Percentiles rank a stretch among this genome's conserved stretches.
phyloP scores from a whole-genome alignment of 2,113 vertebrate genomes.

The Machaerirhynchus nigripectus region DNA sequence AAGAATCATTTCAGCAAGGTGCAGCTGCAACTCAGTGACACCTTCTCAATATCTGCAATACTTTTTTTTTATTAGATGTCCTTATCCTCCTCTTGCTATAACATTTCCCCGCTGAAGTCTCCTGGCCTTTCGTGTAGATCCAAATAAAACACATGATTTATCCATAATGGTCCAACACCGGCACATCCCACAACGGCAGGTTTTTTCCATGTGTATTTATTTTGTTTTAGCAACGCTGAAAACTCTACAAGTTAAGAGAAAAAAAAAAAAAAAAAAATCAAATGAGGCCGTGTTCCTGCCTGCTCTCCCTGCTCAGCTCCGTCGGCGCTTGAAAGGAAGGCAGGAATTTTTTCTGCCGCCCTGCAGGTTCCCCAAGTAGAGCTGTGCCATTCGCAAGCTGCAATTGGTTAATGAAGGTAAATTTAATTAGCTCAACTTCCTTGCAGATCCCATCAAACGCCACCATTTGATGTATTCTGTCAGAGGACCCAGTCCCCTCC shows the following conservation, averaged over 20 bases:
- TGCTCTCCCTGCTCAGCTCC: slow-evolving; percentile 19
- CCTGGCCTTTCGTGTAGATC: background rate
- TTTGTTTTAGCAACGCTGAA: background rate
- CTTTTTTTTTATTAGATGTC: background rate
- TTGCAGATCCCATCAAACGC: slow-evolving; percentile 65
- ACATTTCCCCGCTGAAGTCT: background rate
- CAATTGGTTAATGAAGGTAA: slow-evolving; percentile 74
- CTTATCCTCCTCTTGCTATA: background rate
- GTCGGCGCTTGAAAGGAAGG: slow-evolving; percentile 44
- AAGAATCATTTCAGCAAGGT: background rate
- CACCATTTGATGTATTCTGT: slow-evolving; percentile 71
- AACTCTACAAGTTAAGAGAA: background rate
- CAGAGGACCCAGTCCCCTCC: slow-evolving; percentile 54
- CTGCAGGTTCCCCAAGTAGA: slow-evolving; percentile 63
- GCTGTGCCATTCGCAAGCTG: slow-evolving; percentile 68
- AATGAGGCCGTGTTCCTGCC: background rate
- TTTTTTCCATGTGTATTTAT: background rate
- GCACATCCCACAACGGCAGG: background rate
- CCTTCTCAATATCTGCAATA: background rate
- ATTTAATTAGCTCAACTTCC: slow-evolving; percentile 75
- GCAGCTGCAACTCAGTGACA: background rate
- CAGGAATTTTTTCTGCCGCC: slow-evolving; percentile 46
- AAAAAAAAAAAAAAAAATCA: background rate
- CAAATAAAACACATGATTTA: background rate
- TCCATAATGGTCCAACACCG: background rate